phyloP scores from a whole-genome alignment of 2,888 invertebrate genomes.

The Cremastinae sp. region DNA sequence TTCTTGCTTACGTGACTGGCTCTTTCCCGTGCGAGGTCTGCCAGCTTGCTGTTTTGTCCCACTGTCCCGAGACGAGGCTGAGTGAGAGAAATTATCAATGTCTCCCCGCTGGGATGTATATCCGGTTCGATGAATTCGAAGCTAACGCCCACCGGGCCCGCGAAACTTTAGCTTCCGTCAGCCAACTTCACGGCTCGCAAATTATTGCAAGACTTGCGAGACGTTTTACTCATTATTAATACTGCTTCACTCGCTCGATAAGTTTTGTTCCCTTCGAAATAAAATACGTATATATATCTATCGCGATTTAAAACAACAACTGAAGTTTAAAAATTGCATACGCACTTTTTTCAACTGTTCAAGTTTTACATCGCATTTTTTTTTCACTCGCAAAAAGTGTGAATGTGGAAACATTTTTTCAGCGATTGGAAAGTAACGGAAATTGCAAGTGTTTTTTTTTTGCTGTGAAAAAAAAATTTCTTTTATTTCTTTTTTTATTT shows the following conservation, averaged over 20 bases:
- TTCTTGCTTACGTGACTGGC: too few relatives aligned
- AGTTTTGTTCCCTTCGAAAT: background rate
- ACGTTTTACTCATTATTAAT: slow-evolving; percentile 4
- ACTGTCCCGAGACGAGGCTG: background rate
- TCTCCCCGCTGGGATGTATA: slow-evolving; percentile 20
- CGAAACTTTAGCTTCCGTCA: slow-evolving; percentile 23
- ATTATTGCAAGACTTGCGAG: slow-evolving; percentile 22
- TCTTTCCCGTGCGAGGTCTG: background rate
- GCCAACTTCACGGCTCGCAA: slow-evolving; percentile 1
- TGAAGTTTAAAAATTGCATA: too few relatives aligned
- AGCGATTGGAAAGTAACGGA: too few relatives aligned
- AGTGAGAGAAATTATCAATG: slow-evolving; percentile 20
- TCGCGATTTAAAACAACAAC: too few relatives aligned
- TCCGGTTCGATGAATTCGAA: slow-evolving; percentile 24
- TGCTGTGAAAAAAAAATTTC: background rate
- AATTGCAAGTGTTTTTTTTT: too few relatives aligned
- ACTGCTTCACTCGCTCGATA: slow-evolving; percentile 13
- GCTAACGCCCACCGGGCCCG: slow-evolving; percentile 7
- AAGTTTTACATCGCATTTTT: too few relatives aligned
- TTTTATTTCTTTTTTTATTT: slow-evolving; percentile 21
- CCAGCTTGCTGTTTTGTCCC: slow-evolving; percentile 26
- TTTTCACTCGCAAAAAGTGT: too few relatives aligned
- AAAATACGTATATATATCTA: background rate
- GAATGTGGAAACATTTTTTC: too few relatives aligned
- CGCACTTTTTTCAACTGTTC: too few relatives aligned